These are phyloP conservation scores for Reticulitermes lucifugus DNA, from an alignment of 2,888 invertebrate genomes.

Conservation along the genomic window DNA sequence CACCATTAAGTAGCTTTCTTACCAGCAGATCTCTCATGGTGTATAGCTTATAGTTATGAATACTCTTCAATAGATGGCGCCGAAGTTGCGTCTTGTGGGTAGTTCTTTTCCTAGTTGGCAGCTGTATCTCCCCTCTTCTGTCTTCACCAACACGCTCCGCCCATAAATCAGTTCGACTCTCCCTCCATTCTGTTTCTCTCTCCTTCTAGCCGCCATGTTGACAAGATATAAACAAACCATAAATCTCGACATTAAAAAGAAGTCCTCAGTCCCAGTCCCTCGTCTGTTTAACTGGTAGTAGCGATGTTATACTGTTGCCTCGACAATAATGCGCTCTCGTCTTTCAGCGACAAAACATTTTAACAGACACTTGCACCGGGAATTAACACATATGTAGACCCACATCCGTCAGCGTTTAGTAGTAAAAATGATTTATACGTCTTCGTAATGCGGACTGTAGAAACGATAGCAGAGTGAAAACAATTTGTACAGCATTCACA, in stretches of 20 bases:
- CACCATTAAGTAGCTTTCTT: neutral
- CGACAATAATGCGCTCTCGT: slow-evolving; percentile 6
- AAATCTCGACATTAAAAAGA: slow-evolving; percentile 56
- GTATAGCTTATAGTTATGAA: neutral
- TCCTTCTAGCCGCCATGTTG: slow-evolving; percentile 55
- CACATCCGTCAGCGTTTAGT: neutral
- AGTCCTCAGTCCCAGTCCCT: slow-evolving; percentile 29
- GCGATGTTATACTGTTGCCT: slow-evolving; percentile 18
- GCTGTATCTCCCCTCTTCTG: slow-evolving; percentile 28
- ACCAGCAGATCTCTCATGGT: neutral
- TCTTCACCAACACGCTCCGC: slow-evolving; percentile 46
- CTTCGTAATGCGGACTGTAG: neutral
- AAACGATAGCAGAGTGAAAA: neutral
- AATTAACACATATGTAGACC: slow-evolving; percentile 21
- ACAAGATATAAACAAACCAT: slow-evolving; percentile 59
- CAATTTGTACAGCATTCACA: neutral
- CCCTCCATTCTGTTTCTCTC: slow-evolving; percentile 33
- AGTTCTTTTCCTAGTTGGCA: neutral
- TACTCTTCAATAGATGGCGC: neutral
- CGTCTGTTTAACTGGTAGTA: slow-evolving; percentile 11
- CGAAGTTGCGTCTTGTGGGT: neutral
- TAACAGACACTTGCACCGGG: slow-evolving; percentile 22
- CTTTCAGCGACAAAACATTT: slow-evolving; percentile 29
- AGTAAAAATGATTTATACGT: slow-evolving; percentile 22
- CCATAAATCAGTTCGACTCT: slow-evolving; percentile 50